Conservation (phyloP, 2,888 invertebrate genomes). For the Spisula solida region DNA sequence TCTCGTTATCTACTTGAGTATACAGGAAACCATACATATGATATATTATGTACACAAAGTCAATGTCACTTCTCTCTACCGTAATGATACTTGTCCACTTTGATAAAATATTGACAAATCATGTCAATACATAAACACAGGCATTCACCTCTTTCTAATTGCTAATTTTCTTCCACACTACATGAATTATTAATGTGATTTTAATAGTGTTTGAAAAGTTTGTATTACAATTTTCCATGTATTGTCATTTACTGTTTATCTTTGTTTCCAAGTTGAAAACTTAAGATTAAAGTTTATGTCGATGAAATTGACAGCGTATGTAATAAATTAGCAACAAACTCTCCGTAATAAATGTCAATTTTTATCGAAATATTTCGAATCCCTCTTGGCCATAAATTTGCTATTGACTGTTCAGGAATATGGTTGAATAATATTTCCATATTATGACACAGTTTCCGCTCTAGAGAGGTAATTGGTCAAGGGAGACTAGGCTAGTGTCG, state of each 20-base stretch:
- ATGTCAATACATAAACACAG: constrained; percentile 21
- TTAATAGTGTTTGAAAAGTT: constrained; percentile 65
- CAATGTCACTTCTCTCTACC: not conserved
- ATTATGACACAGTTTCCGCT: too few species aligned
- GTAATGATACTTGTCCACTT: constrained; percentile 33
- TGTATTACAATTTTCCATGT: constrained; percentile 18
- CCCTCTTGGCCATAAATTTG: too few species aligned
- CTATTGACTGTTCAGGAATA: too few species aligned
- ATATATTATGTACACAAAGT: constrained; percentile 5
- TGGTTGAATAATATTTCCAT: too few species aligned
- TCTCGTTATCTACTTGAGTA: not conserved
- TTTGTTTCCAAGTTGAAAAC: constrained; percentile 36
- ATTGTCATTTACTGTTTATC: constrained; percentile 22
- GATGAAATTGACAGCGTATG: not conserved
- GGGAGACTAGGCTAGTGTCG: too few species aligned
- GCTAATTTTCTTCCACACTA: constrained; percentile 60
- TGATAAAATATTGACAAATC: constrained; percentile 29
- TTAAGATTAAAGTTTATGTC: not conserved
- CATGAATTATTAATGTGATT: constrained; percentile 65
- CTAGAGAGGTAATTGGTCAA: too few species aligned
- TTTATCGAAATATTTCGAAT: too few species aligned
- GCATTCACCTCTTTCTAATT: constrained; percentile 38
- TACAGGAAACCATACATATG: not conserved
- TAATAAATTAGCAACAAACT: not conserved
- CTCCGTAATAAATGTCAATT: too few species aligned